Base-by-base conservation (phyloP, 2,888 invertebrate species). In the Hirudinaria manillensis region DNA sequence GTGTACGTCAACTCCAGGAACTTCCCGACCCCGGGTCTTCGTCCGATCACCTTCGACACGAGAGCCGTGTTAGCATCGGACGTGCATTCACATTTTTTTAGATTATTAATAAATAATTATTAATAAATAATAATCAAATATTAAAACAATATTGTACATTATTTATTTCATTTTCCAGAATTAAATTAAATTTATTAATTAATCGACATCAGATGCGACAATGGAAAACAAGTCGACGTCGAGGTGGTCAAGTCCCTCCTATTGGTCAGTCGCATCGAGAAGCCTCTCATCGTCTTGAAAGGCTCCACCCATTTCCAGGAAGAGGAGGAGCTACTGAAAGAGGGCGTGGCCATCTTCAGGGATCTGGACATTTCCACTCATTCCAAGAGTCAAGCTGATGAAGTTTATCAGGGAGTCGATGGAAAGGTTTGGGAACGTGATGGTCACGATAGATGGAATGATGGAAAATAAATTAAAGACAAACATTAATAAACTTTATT, bases 11-110 rank as follows among this genome's bases (percentile, higher is more conserved):
- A 98, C 86, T 90, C 91, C 21, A 89, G 95, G 76, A 90, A 91
- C 81, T 93, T 91, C 87, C 96, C 97, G 24, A 95, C 95, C n/a
- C 94, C 96, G 4, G 98, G 97, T 6, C 88, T 96, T 6, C 88
- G 98, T 34, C 94, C 93, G 83, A 89, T 94, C 82, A 90, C 90
- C 80, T 88, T 95, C 21, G 89, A 90, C 66, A 93, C 94, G 3
- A 90, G 90, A 77, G 90, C 94, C 80, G 89, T 88, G 90, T 91
- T 81, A 87, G 89, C 79, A 73, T 13, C n/a, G n/a, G 38, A 3
- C 10, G 27, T 21, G n/a, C n/a, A 16, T n/a, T 53, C 27, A 55
- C 27, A 27, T 10, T 51, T 70, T 32, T 70, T 34, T 38, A 34
- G 13, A 24, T 34, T 24, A 16, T 16, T 16, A 19, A 19, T 27